Base-by-base conservation (phyloP, 2,797 vertebrate species). In the Spatula clypeata region DNA sequence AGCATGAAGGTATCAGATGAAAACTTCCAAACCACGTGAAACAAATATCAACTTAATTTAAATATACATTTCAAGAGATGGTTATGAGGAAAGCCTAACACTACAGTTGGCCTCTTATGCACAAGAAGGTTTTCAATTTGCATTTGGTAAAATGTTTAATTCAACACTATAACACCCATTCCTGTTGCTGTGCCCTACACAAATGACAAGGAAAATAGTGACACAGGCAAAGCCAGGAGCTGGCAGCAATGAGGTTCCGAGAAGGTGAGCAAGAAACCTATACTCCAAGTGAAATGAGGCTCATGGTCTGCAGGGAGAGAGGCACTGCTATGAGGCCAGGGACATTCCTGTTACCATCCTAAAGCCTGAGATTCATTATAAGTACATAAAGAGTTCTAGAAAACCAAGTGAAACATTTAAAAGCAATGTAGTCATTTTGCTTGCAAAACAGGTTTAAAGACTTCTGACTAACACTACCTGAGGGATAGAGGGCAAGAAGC, bases 61-160 rank as follows among this genome's bases (percentile, higher is more conserved):
- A 96, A 91, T 69, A 44, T 27, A 66, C 12, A 44, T 72, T 84
- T 91, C 34, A 47, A 55, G 36, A 81, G 26, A 61, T 74, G 53
- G 49, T 45, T 58, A n/a, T 87, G 77, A 82, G 95, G 86, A 85
- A 96, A 95, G 90, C 53, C 29, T 89, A 75, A 57, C 65, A 55
- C 80, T 93, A 79, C 79, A 87, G 51, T 72, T 94, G 58, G 87
- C 61, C 75, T 91, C n/a, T 86, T 72, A 49, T 45, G 36, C 54
- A 42, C 51, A 93, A 19, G 64, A 97, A 88, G 74, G 79, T 94
- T 90, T 88, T 70, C 60, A 89, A 93, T 96, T 96, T 79, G 75
- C 65, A 36, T 94, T 91, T 90, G 32, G 47, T 84, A 47, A 77
- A 87, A 73, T 80, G 53, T 87, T 91, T 36, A 85, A 90, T 79